Base-by-base conservation (phyloP, 2,113 vertebrate species). In the Neofelis nebulosa region DNA sequence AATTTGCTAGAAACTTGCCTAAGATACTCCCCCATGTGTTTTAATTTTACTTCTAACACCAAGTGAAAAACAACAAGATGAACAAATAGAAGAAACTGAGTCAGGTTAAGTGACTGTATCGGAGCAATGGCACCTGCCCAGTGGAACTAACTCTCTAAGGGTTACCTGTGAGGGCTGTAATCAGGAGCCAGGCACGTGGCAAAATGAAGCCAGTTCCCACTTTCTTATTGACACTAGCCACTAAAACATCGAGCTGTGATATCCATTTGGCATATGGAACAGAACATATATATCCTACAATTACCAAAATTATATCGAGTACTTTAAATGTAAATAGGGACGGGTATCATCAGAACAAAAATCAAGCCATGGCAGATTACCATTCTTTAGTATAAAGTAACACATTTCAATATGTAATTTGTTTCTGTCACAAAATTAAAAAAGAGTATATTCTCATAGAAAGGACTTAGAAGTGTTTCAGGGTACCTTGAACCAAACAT, bases 291-390 rank as follows among this genome's bases (percentile, higher is more conserved):
- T 95, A 93, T 96, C 89, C 94, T 91, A 96, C 68, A 94, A 96
- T 97, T 94, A 98, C 85, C 95, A 96, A 95, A 98, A 95, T 95
- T 94, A 81, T 31, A 95, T 45, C 93, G 96, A 96, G 97, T 71
- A 88, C 85, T 78, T 92, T 71, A 81, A 94, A 91, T 97, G 96
- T 94, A 95, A 98, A 97, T 80, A 94, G 15, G 4, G 45, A 65
- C 85, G 5, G 12, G 25, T 86, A 61, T 52, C 36, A 86, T 13
- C 38, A 90, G 92, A 94, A 83, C 7, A 66, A 92, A 90, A 90
- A 71, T 86, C 23, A 90, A 90, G 38, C 3, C 61, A 63, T 57
- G 41, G 18, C n/a, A 81, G 50, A 74, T 7, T 93, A 81, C 89
- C 5, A 52, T 18, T 91, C 66, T 89, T 76, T 27, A 86, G 15